Evolutionary conservation across 2,113 vertebrate species (phyloP).

Genomic region (Ginglymostoma cirratum): DNA sequence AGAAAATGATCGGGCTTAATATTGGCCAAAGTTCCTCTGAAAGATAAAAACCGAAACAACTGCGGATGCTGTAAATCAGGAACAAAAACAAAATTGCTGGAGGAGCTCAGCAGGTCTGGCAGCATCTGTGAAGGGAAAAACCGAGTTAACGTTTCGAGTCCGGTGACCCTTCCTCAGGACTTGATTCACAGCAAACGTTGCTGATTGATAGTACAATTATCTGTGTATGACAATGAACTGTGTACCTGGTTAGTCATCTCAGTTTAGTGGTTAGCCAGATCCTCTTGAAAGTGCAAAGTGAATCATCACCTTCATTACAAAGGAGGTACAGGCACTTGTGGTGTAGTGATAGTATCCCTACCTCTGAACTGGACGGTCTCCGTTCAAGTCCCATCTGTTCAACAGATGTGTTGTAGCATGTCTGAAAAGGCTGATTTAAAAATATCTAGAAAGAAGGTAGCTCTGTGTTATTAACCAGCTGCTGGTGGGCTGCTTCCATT

Average conservation of each 20-base stretch:
- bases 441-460: neutral
- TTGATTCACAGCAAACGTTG: neutral
- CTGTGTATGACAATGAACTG: neutral
- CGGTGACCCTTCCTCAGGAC: too few species aligned
- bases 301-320: neutral
- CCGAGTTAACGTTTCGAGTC: too few species aligned
- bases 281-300: neutral
- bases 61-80: too few species aligned
- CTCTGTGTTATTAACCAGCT: constrained; percentile 12
- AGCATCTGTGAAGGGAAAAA: too few species aligned
- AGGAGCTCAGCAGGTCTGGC: too few species aligned
- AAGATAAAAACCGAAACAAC: neutral
- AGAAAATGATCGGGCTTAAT: neutral
- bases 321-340: neutral
- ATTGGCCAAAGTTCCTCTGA: neutral
- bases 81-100: too few species aligned
- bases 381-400: too few species aligned
- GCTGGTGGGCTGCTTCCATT: neutral
- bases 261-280: constrained; percentile 27
- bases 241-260: neutral
- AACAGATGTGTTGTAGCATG: too few species aligned
- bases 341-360: too few species aligned
- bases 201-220: neutral
- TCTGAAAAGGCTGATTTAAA: too few species aligned
- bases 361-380: too few species aligned